Evolutionary conservation across 2,888 invertebrate species (phyloP).

Genomic region (Microctonus brassicae): DNA sequence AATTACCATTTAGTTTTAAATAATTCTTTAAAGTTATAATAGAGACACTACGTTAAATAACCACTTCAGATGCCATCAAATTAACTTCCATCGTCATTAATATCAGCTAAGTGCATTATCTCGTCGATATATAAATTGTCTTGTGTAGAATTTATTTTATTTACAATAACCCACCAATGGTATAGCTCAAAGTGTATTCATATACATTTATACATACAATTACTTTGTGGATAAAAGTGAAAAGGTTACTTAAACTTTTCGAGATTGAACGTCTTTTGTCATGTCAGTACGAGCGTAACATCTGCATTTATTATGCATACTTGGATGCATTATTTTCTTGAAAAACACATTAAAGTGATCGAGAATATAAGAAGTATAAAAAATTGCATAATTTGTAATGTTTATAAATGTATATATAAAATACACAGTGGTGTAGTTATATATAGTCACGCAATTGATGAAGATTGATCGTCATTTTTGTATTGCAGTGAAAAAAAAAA

Average conservation of each 20-base stretch:
- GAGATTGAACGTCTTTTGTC: slow-evolving; percentile 49
- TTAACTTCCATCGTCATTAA: slow-evolving; percentile 19
- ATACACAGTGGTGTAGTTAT: too few relatives aligned
- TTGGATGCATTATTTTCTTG: slow-evolving; percentile 41
- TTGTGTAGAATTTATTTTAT: slow-evolving; percentile 5
- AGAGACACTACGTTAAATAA: neutral
- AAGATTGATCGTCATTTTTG: neutral
- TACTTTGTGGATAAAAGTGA: slow-evolving; percentile 26
- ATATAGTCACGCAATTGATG: neutral
- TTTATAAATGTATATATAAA: neutral
- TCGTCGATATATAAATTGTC: neutral
- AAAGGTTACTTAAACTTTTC: slow-evolving; percentile 45
- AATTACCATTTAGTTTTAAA: slow-evolving; percentile 27
- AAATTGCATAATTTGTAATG: neutral
- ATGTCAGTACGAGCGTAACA: slow-evolving; percentile 44
- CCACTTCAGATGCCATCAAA: neutral
- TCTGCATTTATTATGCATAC: slow-evolving; percentile 13
- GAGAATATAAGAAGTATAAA: slow-evolving; percentile 9
- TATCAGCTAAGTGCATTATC: slow-evolving; percentile 25
- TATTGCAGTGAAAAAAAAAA: neutral
- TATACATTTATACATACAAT: slow-evolving; percentile 16
- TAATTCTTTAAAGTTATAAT: slow-evolving; percentile 12
- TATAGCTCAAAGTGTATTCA: slow-evolving; percentile 21
- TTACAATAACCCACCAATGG: neutral
- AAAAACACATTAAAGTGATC: slow-evolving; percentile 11